Base-by-base conservation (phyloP, 2,888 invertebrate species). In the Noctua comes region DNA sequence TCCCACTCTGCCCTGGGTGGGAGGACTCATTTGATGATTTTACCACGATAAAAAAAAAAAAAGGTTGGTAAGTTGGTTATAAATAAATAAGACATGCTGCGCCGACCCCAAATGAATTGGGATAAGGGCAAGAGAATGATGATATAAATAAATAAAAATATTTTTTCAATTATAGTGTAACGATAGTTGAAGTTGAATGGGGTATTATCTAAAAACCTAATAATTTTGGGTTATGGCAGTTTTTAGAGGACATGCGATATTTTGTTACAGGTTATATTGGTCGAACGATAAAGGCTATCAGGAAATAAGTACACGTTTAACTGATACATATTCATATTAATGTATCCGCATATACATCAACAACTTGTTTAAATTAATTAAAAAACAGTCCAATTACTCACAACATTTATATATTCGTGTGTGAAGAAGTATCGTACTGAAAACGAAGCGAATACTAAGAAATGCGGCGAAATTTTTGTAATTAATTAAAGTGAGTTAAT, bases 401-500 rank as follows among this genome's bases (percentile, higher is more conserved):
- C 69, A 27, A 40, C 2, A 76, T 46, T 80, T 21, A 46, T 16
- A 80, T 10, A 48, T 69, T n/a, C 46, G 24, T 43, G 54, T 16
- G 27, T 48, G 27, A 24, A 54, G 8, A 21, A 73, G 24, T 73
- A 36, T 21, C 31, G 21, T 36, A 46, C 18, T 18, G 11, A 27
- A 18, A 31, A 11, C 59, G 68, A 48, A 36, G 27, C 13, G 18
- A 70, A 64, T 21, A 57, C 48, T 51, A 81, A 81, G 4, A 72
- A 77, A 68, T 18, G 16, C 31, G 48, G 68, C 31, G 62, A 81
- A 54, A 73, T 70, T 59, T 66, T 70, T 36, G 27, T 59, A 46
- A 73, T 76, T 76, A 80, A 83, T 83, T 73, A 73, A 73, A 73
- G 8, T 24, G 27, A 46, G 36, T 11, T 51, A 78, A 84, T 78